Evolutionary conservation across 2,888 invertebrate genomes (phyloP).

Genomic region (Listrodromus nycthemerus): DNA sequence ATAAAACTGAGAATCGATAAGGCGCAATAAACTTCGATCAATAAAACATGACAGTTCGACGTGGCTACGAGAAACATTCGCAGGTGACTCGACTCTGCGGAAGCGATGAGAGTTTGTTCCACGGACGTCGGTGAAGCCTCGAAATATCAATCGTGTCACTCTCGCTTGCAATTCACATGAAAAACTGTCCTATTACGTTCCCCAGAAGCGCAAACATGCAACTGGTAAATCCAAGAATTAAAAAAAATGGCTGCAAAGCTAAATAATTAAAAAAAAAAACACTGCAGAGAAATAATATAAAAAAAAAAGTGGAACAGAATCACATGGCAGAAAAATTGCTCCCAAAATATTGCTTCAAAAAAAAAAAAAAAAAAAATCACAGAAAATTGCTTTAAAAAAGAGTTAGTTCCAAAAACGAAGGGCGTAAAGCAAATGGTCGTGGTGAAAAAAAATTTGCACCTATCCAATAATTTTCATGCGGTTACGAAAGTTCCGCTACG

Average conservation of each 20-base stretch:
- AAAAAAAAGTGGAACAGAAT: no score
- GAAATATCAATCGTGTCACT: constrained; percentile 3
- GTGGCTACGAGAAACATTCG: background rate
- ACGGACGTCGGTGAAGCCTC: background rate
- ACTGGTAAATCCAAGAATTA: background rate
- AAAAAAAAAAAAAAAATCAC: no score
- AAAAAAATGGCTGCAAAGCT: background rate
- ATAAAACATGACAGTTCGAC: background rate
- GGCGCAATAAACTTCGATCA: background rate
- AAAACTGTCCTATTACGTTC: background rate
- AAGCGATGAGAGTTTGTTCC: background rate
- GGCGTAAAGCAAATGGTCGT: no score
- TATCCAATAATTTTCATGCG: background rate
- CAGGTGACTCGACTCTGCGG: background rate
- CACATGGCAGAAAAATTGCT: background rate
- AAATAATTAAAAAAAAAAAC: no score
- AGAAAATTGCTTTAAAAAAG: no score
- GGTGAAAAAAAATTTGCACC: no score
- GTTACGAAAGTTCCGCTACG: background rate
- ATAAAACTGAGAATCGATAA: background rate
- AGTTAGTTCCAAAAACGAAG: no score
- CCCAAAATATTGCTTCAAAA: background rate
- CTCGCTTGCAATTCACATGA: background rate
- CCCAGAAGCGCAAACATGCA: no score
- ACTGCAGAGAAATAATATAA: no score